phyloP scores from a whole-genome alignment of 2,888 invertebrate genomes.

The Thymelicus sylvestris region DNA sequence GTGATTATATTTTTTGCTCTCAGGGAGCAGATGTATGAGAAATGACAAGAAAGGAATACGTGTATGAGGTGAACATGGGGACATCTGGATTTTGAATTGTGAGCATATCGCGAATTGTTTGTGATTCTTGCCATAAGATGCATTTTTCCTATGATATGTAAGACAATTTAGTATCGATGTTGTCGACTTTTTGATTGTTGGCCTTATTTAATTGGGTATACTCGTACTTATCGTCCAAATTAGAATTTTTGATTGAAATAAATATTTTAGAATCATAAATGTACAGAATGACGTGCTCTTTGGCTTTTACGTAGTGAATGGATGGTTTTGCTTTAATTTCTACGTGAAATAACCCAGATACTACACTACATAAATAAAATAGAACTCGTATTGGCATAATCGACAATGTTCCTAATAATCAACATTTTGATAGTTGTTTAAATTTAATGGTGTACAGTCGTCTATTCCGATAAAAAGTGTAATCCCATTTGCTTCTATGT shows the following conservation, averaged over 20 bases:
- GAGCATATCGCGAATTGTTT: constrained; percentile 22
- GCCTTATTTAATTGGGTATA: no score
- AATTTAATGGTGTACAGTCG: neutral
- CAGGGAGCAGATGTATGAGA: constrained; percentile 12
- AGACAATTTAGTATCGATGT: neutral
- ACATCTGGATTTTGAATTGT: constrained; percentile 31
- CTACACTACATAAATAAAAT: no score
- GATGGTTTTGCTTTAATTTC: no score
- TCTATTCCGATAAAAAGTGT: neutral
- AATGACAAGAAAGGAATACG: constrained; percentile 12
- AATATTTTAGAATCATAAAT: no score
- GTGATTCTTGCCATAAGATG: constrained; percentile 10
- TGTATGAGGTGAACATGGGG: constrained; percentile 15
- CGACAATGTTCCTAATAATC: no score
- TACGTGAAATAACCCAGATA: no score
- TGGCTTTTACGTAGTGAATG: no score
- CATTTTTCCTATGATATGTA: neutral
- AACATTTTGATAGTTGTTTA: neutral
- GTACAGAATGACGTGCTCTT: no score
- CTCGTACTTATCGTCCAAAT: no score
- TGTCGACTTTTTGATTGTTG: no score
- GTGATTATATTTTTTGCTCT: constrained; percentile 16
- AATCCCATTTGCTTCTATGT: neutral
- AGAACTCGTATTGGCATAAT: no score
- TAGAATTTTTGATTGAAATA: no score